Percentiles rank a stretch among this genome's conserved stretches.
phyloP scores from a whole-genome alignment of 2,888 invertebrate genomes.

The Galeruca laticollis region DNA sequence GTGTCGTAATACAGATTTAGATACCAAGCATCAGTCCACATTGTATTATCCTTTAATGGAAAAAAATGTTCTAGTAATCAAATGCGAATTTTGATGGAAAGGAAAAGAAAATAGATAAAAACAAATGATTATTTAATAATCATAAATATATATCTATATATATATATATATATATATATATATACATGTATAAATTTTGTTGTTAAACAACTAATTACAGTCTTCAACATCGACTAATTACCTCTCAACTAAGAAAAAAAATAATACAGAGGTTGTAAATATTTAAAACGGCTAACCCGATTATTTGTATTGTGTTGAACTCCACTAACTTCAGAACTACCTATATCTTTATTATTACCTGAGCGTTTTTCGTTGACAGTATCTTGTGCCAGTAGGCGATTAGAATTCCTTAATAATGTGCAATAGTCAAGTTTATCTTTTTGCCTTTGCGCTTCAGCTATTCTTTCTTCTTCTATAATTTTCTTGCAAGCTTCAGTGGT shows the following conservation, averaged over 20 bases:
- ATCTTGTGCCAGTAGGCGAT: conserved; percentile 39
- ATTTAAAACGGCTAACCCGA: conserved; percentile 69
- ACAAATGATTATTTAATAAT: conserved; percentile 29
- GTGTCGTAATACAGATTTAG: no score
- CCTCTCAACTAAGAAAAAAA: conserved; percentile 58
- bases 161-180: conserved; percentile 16
- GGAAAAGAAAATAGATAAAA: neutral
- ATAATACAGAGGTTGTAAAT: conserved; percentile 72
- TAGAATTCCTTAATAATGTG: conserved; percentile 42
- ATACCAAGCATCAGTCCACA: no score
- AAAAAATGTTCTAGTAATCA: no score
- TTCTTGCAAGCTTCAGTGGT: conserved; percentile 51
- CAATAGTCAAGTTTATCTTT: conserved; percentile 52
- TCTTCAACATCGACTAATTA: neutral
- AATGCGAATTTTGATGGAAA: neutral
- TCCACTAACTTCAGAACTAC: conserved; percentile 46
- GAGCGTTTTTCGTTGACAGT: conserved; percentile 22
- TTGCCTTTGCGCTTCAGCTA: conserved; percentile 46
- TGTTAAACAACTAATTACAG: conserved; percentile 20
- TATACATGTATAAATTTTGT: conserved; percentile 21
- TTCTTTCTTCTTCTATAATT: conserved; percentile 44
- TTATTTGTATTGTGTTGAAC: conserved; percentile 53
- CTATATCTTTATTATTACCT: conserved; percentile 41
- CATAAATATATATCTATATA: conserved; percentile 15
- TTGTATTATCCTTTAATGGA: no score